Evolutionary conservation across 1,140 invertebrate genomes (phyloP), one percentile per base, ranked within the genome.

Genomic region (Rhizoglyphus robini): DNA sequence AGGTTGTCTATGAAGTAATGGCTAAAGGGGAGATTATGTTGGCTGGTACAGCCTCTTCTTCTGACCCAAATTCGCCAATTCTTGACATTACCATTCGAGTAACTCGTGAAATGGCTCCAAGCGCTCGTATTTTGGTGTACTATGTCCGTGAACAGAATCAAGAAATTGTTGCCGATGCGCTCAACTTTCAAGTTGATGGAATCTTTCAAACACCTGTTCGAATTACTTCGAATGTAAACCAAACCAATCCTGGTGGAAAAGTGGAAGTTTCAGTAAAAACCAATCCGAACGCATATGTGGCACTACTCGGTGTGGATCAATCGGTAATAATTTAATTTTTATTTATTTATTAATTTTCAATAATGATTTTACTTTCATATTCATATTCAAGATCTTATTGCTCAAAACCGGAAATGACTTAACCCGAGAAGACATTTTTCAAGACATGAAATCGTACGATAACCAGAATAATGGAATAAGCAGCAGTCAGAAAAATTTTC

Each of bases 251-350:
- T 8, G 86, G 85, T 1, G 79, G 82, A 38, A 80, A 83, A 31
- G 82, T 92, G 4, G 83, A 86, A 68, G 76, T 93, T 0, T 80
- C 80, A 1, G 81, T 95, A 5, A 81, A 80, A 41, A 83, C 89
- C 0, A 86, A 86, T 72, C 87, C 89, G 1, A 86, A 90, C 73
- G 91, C 90, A 1, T 86, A 85, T 70, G 83, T 96, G 66, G 88
- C 87, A 60, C 74, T 96, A 18, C 78, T 92, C 71, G 87, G 87
- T 1, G 83, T 95, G 13, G 91, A 96, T 77, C 88, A 94, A 74
- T 87, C 87, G 76, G 84, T n/a, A n/a, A n/a, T 90, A 0, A 72
- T 87, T 0, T 72, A n/a, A n/a, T n/a, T n/a, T n/a, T n/a, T n/a
- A n/a, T n/a, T n/a, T n/a, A n/a, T 72, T n/a, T n/a, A n/a, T n/a